Conservation (phyloP, 2,888 invertebrate genomes). For the Tiliacea aurago region DNA sequence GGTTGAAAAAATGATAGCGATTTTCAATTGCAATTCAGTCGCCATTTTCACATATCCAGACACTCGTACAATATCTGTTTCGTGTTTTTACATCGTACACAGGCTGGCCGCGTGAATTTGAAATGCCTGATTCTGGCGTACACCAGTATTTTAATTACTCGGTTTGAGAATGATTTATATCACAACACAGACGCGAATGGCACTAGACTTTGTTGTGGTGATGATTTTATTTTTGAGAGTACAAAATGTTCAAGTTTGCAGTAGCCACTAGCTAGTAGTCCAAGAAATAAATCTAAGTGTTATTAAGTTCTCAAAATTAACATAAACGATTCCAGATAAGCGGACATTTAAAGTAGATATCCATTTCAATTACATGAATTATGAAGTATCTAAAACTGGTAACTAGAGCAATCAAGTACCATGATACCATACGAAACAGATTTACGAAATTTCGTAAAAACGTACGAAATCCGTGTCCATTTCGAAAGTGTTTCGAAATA, state of each 20-base stretch:
- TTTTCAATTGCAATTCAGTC: slow-evolving; percentile 70
- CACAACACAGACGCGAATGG: slow-evolving; percentile 71
- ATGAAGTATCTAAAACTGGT: slow-evolving; percentile 38
- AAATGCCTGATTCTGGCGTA: slow-evolving; percentile 86
- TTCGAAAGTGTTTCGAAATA: slow-evolving; percentile 82
- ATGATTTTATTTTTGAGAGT: slow-evolving; percentile 61
- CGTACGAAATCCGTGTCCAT: slow-evolving; percentile 77
- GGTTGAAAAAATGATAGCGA: slow-evolving; percentile 50
- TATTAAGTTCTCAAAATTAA: slow-evolving; percentile 13
- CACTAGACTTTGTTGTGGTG: slow-evolving; percentile 64
- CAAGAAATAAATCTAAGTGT: slow-evolving; percentile 32
- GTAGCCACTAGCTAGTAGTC: neutral
- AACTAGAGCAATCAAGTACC: slow-evolving; percentile 60
- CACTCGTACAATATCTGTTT: slow-evolving; percentile 63
- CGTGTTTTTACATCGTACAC: slow-evolving; percentile 66
- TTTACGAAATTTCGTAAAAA: slow-evolving; percentile 73
- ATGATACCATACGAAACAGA: slow-evolving; percentile 45
- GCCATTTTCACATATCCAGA: slow-evolving; percentile 62
- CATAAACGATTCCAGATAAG: slow-evolving; percentile 20
- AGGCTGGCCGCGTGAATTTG: slow-evolving; percentile 78
- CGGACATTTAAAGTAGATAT: slow-evolving; percentile 9
- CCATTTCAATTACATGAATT: slow-evolving; percentile 31
- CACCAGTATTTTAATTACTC: slow-evolving; percentile 90
- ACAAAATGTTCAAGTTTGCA: neutral
- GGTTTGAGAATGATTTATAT: slow-evolving; percentile 89